phyloP scores from a whole-genome alignment of 92 coral and sea anemone genomes.

The Nematostella vectensis region DNA sequence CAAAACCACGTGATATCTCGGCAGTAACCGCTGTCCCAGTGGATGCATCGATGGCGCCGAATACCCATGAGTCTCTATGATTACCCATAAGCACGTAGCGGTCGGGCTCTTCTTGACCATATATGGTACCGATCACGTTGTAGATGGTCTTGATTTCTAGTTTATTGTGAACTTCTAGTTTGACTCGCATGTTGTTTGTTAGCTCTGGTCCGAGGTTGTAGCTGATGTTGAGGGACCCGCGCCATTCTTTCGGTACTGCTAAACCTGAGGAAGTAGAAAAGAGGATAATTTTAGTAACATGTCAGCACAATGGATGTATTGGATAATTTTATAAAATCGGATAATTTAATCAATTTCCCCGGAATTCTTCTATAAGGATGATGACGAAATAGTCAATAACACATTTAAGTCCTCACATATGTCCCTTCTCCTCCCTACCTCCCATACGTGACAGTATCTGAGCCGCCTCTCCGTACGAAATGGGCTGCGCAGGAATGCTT shows the following conservation, averaged over 20 bases:
- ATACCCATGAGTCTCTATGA: conserved; percentile 82
- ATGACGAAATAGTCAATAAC: not conserved
- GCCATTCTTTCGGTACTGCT: conserved; percentile 56
- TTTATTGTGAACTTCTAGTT: conserved; percentile 52
- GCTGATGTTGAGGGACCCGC: conserved; percentile 34
- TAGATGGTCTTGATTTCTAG: conserved; percentile 41
- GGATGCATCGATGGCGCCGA: conserved; percentile 79
- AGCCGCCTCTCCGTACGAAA: conserved; percentile 85
- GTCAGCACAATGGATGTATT: too few species aligned
- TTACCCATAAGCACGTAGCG: conserved; percentile 81
- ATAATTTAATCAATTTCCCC: too few species aligned
- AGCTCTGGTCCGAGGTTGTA: conserved; percentile 69
- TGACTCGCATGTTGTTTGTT: conserved; percentile 24
- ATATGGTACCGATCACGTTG: conserved; percentile 90
- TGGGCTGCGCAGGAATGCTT: conserved; percentile 85
- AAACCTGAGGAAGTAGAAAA: conserved; percentile 20
- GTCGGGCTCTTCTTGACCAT: conserved; percentile 85
- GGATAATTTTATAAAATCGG: too few species aligned
- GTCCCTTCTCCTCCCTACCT: conserved; percentile 16
- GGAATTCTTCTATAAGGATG: too few species aligned
- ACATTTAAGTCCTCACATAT: not conserved
- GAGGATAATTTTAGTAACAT: too few species aligned
- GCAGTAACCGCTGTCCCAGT: conserved; percentile 67
- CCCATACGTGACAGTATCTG: conserved; percentile 43
- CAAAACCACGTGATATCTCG: conserved; percentile 79